Conservation (phyloP, 2,888 invertebrate genomes). For the Lagria hirta region DNA sequence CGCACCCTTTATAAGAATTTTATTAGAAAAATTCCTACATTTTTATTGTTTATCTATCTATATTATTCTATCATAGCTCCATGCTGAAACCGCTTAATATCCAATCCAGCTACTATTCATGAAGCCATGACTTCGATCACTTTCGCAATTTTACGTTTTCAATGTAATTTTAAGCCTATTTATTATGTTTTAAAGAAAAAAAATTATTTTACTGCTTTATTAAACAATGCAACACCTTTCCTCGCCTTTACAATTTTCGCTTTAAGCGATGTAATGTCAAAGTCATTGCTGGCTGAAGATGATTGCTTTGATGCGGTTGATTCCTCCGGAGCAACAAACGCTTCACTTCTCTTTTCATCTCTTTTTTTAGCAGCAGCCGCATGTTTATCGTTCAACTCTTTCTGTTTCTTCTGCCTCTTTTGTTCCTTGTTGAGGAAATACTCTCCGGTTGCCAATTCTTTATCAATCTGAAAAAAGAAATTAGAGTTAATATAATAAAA, state of each 20-base stretch:
- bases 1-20: too few relatives aligned
- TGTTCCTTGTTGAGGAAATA: constrained; percentile 92
- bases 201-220: constrained; percentile 33
- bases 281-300: constrained; percentile 48
- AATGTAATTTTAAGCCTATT: too few relatives aligned
- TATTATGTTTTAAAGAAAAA: too few relatives aligned
- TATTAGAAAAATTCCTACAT: too few relatives aligned
- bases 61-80: too few relatives aligned
- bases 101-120: too few relatives aligned
- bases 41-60: too few relatives aligned
- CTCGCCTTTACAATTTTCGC: constrained; percentile 72
- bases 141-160: too few relatives aligned
- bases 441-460: constrained; percentile 91
- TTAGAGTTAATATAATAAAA: constrained; percentile 2
- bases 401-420: constrained; percentile 67
- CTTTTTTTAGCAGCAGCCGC: constrained; percentile 70
- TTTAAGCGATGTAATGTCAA: constrained; percentile 74
- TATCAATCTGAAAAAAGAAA: constrained; percentile 65
- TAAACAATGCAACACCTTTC: constrained; percentile 54
- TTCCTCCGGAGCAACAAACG: constrained; percentile 80
- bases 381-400: constrained; percentile 79
- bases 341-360: constrained; percentile 75
- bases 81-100: too few relatives aligned
- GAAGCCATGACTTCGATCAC: too few relatives aligned
- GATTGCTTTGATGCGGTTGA: constrained; percentile 37